Evolutionary conservation across 2,888 invertebrate species (phyloP).

Genomic region (Aelia acuminata): DNA sequence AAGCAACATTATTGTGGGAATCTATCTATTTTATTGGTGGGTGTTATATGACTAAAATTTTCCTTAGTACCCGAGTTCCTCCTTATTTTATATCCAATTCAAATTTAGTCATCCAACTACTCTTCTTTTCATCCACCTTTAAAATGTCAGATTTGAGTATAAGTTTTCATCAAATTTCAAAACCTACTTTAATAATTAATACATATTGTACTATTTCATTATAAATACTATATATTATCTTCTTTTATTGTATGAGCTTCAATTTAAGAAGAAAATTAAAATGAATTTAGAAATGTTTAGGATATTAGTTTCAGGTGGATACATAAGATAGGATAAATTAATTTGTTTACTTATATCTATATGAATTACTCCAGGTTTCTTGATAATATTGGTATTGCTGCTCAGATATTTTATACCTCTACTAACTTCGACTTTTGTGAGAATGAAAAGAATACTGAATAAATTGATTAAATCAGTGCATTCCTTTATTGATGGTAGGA

Average conservation of each 20-base stretch:
- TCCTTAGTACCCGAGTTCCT: too few relatives aligned
- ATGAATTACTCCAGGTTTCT: constrained; percentile 49
- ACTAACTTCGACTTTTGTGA: constrained; percentile 21
- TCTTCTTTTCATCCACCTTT: too few relatives aligned
- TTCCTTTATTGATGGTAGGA: neutral
- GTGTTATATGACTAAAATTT: too few relatives aligned
- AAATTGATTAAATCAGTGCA: constrained; percentile 3
- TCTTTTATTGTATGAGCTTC: neutral
- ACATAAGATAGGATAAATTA: neutral
- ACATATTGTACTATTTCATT: too few relatives aligned
- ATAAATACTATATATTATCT: neutral
- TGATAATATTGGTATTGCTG: constrained; percentile 46
- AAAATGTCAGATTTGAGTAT: too few relatives aligned
- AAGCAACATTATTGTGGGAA: too few relatives aligned
- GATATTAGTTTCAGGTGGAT: neutral
- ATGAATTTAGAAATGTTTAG: neutral
- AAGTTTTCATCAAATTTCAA: too few relatives aligned
- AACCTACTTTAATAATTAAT: too few relatives aligned
- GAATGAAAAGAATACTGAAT: constrained; percentile 21
- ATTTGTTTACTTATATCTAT: constrained; percentile 1
- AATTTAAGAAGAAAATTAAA: neutral
- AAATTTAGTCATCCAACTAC: too few relatives aligned
- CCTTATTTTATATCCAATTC: too few relatives aligned
- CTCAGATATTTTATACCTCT: constrained; percentile 51
- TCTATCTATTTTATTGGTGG: too few relatives aligned